A percentile compares a stretch with the other conserved stretches of the same genome.
These are phyloP conservation scores for Mormyrus lacerda DNA, from an alignment of 2,113 vertebrate genomes.

Conservation along the genomic window DNA sequence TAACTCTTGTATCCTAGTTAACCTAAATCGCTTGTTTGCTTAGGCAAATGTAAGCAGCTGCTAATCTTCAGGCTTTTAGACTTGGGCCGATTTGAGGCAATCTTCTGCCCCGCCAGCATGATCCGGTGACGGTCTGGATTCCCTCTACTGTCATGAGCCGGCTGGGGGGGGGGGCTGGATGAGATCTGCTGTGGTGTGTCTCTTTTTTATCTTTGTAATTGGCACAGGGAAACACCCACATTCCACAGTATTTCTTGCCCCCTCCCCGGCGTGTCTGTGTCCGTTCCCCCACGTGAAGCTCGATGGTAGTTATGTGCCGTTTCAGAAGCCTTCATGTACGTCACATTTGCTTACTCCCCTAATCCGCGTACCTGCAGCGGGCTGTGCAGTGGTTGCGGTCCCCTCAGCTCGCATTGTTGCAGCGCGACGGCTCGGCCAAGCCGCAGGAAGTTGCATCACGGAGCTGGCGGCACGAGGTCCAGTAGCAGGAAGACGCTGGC, in stretches of 20 bases:
- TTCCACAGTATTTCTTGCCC: neutral
- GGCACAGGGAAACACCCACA: neutral
- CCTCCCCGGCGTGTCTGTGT: neutral
- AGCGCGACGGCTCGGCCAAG: neutral
- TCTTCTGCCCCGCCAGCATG: neutral
- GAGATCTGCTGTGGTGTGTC: neutral
- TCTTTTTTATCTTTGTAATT: neutral
- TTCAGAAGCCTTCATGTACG: neutral
- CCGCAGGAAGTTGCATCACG: slow-evolving; percentile 54
- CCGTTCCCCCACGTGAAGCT: neutral
- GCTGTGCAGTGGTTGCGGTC: neutral
- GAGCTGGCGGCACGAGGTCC: slow-evolving; percentile 31
- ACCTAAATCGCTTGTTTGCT: slow-evolving; percentile 44
- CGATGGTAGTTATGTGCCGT: neutral
- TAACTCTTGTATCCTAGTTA: slow-evolving; percentile 43
- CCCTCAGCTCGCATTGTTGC: neutral
- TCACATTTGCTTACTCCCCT: neutral
- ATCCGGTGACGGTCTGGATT: slow-evolving; percentile 20
- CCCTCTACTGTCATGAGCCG: neutral
- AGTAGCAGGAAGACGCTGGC: slow-evolving; percentile 48
- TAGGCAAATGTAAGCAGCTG: slow-evolving; percentile 28
- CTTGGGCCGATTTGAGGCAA: slow-evolving; percentile 36
- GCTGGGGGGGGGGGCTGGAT: neutral
- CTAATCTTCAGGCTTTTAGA: slow-evolving; percentile 46
- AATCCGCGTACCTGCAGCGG: neutral